Evolutionary conservation across 2,888 invertebrate species (phyloP).

Genomic region (Euplagia quadripunctaria): DNA sequence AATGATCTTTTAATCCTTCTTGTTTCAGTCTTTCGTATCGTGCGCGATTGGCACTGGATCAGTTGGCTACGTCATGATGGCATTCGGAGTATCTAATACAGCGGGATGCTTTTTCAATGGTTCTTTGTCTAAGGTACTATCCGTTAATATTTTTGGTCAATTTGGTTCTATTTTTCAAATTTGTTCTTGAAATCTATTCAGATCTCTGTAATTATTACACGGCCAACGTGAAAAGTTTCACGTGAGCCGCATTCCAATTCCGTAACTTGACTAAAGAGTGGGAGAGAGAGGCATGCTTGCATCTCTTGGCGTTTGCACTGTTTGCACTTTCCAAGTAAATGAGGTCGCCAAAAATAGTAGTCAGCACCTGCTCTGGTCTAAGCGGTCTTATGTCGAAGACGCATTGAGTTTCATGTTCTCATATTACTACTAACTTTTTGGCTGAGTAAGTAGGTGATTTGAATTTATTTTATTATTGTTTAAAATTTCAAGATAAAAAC

Average conservation of each 20-base stretch:
- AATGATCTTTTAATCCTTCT: not conserved
- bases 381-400: too few relatives aligned
- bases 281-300: too few relatives aligned
- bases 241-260: not conserved
- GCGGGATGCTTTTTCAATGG: constrained; percentile 85
- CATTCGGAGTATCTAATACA: constrained; percentile 89
- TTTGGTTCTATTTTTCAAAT: not conserved
- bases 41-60: constrained; percentile 88
- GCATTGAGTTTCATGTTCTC: too few relatives aligned
- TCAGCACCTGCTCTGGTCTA: too few relatives aligned
- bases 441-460: not conserved
- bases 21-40: constrained; percentile 85
- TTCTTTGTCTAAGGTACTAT: constrained; percentile 73
- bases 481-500: too few relatives aligned
- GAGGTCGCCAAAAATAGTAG: too few relatives aligned
- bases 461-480: too few relatives aligned
- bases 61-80: constrained; percentile 91
- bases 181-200: not conserved
- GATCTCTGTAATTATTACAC: not conserved
- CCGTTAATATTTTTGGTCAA: not conserved
- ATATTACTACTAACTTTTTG: not conserved
- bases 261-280: too few relatives aligned
- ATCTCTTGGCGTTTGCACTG: too few relatives aligned
- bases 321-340: too few relatives aligned
- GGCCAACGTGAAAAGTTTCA: too few relatives aligned